A percentile compares a stretch with the other conserved stretches of the same genome.
Conservation (phyloP, 2,797 vertebrate species). For the Fistularia commersonii region DNA sequence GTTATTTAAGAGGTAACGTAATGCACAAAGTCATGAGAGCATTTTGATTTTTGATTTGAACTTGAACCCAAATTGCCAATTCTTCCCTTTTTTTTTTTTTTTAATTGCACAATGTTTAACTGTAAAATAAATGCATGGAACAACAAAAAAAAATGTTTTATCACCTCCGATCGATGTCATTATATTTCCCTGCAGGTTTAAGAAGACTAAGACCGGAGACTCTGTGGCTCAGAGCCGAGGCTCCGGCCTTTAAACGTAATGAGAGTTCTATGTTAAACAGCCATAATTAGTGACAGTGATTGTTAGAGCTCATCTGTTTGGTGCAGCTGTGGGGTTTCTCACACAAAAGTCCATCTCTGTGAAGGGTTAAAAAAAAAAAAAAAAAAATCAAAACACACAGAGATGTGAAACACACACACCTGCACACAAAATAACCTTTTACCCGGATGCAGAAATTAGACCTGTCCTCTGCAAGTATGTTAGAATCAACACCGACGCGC, state of each 20-base stretch:
- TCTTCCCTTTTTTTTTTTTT: too few species aligned
- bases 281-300: conserved; percentile 66
- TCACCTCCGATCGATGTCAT: too few species aligned
- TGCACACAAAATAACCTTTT: conserved; percentile 1
- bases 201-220: not conserved
- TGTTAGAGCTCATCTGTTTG: conserved; percentile 69
- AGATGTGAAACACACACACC: conserved; percentile 14
- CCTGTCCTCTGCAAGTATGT: too few species aligned
- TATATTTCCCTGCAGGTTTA: not conserved
- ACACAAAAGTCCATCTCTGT: conserved; percentile 59
- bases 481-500: too few species aligned
- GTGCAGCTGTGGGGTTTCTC: conserved; percentile 63
- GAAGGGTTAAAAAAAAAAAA: conserved; percentile 29
- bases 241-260: conserved; percentile 57
- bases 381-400: conserved; percentile 11
- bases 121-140: too few species aligned
- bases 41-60: too few species aligned
- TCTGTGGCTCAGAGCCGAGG: conserved; percentile 4
- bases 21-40: too few species aligned
- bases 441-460: not conserved
- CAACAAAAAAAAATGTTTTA: too few species aligned
- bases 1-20: too few species aligned
- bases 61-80: too few species aligned
- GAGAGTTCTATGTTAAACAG: conserved; percentile 69
- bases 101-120: too few species aligned